A percentile compares a stretch with the other conserved stretches of the same genome.
phyloP scores from a whole-genome alignment of 1,140 invertebrate species.

The Cherax destructor region DNA sequence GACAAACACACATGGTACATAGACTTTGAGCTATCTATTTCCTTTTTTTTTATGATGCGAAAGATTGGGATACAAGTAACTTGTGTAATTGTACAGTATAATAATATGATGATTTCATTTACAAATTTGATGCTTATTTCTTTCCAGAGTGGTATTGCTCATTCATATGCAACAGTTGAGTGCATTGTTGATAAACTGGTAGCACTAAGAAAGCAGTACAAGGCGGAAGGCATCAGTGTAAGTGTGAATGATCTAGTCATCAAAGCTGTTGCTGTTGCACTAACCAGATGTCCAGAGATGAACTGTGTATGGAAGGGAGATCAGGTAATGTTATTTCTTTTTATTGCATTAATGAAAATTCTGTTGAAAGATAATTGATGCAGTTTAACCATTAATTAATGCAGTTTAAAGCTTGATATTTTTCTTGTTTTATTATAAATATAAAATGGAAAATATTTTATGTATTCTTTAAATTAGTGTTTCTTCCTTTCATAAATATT shows the following conservation, averaged over 20 bases:
- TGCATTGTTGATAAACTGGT: constrained; percentile 78
- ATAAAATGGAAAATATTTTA: not conserved
- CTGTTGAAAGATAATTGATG: too few species aligned
- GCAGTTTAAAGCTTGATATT: too few species aligned
- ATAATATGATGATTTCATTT: too few species aligned
- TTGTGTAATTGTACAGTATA: too few species aligned
- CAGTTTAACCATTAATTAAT: too few species aligned
- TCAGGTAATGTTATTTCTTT: constrained; percentile 71
- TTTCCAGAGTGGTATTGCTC: constrained; percentile 79
- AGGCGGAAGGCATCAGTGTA: constrained; percentile 76
- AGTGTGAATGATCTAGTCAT: constrained; percentile 84
- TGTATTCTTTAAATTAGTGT: not conserved
- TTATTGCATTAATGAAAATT: not conserved
- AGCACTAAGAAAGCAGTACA: constrained; percentile 73
- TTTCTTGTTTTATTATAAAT: not conserved
- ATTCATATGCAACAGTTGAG: constrained; percentile 81
- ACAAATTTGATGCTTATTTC: not conserved
- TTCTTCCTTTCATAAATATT: too few species aligned
- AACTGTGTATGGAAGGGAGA: constrained; percentile 80
- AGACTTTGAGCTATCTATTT: too few species aligned
- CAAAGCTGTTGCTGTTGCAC: constrained; percentile 80
- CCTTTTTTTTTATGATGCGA: too few species aligned
- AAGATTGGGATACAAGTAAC: too few species aligned
- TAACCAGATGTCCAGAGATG: constrained; percentile 79
- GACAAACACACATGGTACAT: too few species aligned